phyloP scores from a whole-genome alignment of 2,797 vertebrate species.

The Jordanella pulchra region DNA sequence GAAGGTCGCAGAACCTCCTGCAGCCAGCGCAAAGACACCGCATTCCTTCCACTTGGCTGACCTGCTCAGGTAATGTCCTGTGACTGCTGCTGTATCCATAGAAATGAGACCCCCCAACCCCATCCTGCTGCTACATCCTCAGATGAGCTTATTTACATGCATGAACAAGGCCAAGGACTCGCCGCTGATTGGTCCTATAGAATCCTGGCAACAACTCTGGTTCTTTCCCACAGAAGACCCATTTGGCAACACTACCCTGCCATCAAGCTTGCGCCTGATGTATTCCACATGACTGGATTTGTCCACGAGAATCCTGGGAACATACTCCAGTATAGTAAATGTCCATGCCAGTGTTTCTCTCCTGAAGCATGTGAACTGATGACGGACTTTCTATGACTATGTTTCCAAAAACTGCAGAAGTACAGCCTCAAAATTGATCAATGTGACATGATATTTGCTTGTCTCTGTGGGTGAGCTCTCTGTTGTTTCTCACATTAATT shows the following conservation, averaged over 20 bases:
- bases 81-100: constrained; percentile 65
- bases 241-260: constrained; percentile 61
- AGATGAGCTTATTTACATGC: constrained; percentile 63
- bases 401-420: constrained; percentile 1
- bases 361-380: constrained; percentile 23
- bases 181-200: constrained; percentile 66
- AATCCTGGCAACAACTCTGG: constrained; percentile 61
- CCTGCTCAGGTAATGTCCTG: constrained; percentile 71
- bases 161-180: constrained; percentile 55
- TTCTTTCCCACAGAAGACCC: constrained; percentile 64
- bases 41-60: constrained; percentile 66
- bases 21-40: not conserved
- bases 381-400: not conserved
- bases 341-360: constrained; percentile 28
- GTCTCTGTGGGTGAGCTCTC: constrained; percentile 26
- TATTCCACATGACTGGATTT: constrained; percentile 69
- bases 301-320: constrained; percentile 48
- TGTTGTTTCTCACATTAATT: constrained; percentile 18
- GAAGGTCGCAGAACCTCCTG: constrained; percentile 39
- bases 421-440: constrained; percentile 14
- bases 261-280: constrained; percentile 64
- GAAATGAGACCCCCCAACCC: constrained; percentile 35
- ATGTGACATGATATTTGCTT: constrained; percentile 12
- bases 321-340: constrained; percentile 28
- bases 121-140: constrained; percentile 58